These are phyloP conservation scores for Piliocolobus tephrosceles DNA, from an alignment of 2,113 vertebrate genomes.

Conservation along the genomic window DNA sequence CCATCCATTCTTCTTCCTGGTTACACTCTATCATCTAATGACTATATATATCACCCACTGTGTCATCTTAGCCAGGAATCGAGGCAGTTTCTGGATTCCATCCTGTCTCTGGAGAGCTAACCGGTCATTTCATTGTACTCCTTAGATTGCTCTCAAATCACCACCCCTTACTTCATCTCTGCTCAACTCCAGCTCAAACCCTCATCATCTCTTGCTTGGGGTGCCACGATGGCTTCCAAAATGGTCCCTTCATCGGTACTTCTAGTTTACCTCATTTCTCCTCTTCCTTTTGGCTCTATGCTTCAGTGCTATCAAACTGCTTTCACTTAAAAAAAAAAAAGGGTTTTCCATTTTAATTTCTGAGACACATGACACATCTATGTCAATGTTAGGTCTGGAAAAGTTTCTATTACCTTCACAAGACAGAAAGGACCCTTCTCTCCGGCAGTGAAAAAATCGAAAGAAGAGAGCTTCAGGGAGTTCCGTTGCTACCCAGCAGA, in stretches of 20 bases:
- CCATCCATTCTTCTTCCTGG: background rate
- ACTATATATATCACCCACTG: background rate
- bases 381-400: background rate
- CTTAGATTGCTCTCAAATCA: background rate
- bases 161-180: background rate
- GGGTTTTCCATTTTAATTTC: background rate
- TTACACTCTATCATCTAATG: background rate
- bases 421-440: constrained; percentile 94
- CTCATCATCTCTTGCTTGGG: background rate
- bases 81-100: background rate
- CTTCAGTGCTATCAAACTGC: background rate
- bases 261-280: background rate
- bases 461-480: constrained; percentile 82
- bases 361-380: constrained; percentile 66
- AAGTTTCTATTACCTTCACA: constrained; percentile 87
- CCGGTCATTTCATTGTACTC: background rate
- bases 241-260: background rate
- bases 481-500: constrained; percentile 73
- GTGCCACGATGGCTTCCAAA: background rate
- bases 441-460: constrained; percentile 93
- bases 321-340: constrained; percentile 68
- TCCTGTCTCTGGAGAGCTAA: background rate
- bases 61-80: background rate
- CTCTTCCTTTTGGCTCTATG: background rate
- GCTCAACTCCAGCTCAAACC: background rate